Evolutionary conservation across 2,888 invertebrate genomes (phyloP).

Genomic region (Yponomeuta evonymella): DNA sequence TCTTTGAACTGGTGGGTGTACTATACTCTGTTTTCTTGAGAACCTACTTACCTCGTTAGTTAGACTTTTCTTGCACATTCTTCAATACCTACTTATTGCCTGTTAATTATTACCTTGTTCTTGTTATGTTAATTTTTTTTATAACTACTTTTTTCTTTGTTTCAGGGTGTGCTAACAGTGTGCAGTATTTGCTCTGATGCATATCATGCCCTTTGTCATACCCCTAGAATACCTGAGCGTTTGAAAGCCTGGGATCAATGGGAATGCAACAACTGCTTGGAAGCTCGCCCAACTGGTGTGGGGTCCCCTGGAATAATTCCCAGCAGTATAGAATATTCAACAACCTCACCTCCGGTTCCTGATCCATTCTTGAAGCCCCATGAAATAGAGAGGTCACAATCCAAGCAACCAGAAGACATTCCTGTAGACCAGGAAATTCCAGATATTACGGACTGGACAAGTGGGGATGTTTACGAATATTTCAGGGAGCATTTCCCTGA

Average conservation of each 20-base stretch:
- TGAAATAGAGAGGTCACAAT: conserved; percentile 59
- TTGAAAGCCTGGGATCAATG: conserved; percentile 79
- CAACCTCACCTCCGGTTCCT: conserved; percentile 34
- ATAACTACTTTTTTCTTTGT: conserved; percentile 24
- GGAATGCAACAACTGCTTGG: conserved; percentile 82
- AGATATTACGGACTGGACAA: conserved; percentile 88
- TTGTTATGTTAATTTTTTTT: too few relatives aligned
- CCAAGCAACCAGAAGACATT: conserved; percentile 55
- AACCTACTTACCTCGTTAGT: too few relatives aligned
- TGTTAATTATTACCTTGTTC: too few relatives aligned
- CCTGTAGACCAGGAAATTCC: conserved; percentile 82
- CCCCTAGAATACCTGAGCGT: conserved; percentile 79
- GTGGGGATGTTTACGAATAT: conserved; percentile 88
- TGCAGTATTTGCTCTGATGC: conserved; percentile 91
- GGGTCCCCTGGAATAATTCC: conserved; percentile 55
- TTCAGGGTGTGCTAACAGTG: conserved; percentile 82
- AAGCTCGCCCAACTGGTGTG: conserved; percentile 52
- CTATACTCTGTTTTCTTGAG: too few relatives aligned
- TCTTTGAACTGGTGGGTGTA: too few relatives aligned
- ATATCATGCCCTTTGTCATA: conserved; percentile 88
- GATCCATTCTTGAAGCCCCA: conserved; percentile 68
- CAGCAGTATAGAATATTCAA: conserved; percentile 45
- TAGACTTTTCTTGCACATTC: too few relatives aligned
- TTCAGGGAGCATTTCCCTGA: conserved; percentile 86
- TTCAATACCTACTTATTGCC: too few relatives aligned